Evolutionary conservation across 2,797 vertebrate genomes (phyloP), one percentile per base, ranked within the genome.

Genomic region (Rallus crepitans): DNA sequence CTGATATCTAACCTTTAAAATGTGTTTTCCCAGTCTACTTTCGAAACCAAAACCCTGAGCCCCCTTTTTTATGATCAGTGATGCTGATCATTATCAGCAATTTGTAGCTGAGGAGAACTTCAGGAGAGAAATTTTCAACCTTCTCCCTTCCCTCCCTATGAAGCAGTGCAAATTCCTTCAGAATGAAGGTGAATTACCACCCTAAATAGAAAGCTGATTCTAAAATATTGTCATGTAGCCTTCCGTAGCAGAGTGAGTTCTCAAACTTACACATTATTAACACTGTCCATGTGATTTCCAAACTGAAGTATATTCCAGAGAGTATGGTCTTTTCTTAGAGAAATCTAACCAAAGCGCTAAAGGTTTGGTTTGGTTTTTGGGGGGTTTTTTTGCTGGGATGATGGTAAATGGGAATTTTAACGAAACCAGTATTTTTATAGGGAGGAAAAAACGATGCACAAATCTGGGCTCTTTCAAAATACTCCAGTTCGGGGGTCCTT

Each of bases 261-360:
- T 87, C 63, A 47, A 53, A 84, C 25, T 48, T 45, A 47, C 1
- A 28, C n/a, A n/a, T 92, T 87, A 96, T 92, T 52, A 93, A 86
- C 71, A 20, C n/a, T 89, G 25, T 94, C 69, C 71, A 37, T 47
- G 60, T 89, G 55, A 65, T 95, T 96, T 94, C 79, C 37, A 61
- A 71, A 77, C 3, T 3, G 23, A 88, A 89, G 28, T 73, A 52
- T 59, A 35, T 86, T 83, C 63, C 27, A 42, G 35, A 23, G 24
- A 60, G 4, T 35, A 21, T 25, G 9, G 15, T 28, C 24, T 93
- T 75, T 69, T 52, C 50, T 61, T 78, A 66, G 91, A 75, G 24
- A 88, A 72, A 48, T 42, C 25, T 70, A 73, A 80, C 11, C 31
- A 68, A 87, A 84, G 7, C 47, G 23, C 76, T 79, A 60, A 19